These are phyloP conservation scores for Scaptomyza reducta DNA, from an alignment of 2,888 invertebrate species.

Conservation along the genomic window DNA sequence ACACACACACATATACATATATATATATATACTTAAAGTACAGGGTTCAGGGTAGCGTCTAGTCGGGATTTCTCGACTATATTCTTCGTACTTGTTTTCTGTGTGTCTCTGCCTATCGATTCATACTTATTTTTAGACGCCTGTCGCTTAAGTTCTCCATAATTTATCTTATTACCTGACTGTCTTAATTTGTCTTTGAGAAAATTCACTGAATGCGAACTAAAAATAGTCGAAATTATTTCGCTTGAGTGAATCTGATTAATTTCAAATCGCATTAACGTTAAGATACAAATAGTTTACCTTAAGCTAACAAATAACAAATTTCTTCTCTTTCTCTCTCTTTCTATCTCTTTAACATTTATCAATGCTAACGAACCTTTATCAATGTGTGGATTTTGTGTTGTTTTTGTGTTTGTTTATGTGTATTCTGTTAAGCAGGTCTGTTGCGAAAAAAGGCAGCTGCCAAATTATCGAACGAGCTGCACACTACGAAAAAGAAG, in stretches of 20 bases:
- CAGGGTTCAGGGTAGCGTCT: no score
- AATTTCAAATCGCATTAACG: not conserved
- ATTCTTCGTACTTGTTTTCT: no score
- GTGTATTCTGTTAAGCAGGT: conserved; percentile 67
- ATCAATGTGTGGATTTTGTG: conserved; percentile 28
- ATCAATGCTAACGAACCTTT: conserved; percentile 46
- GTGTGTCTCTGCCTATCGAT: not conserved
- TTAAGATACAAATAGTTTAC: not conserved
- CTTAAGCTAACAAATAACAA: conserved; percentile 10
- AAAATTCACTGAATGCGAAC: conserved; percentile 14
- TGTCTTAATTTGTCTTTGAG: no score
- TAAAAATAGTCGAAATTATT: conserved; percentile 3
- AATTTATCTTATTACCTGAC: not conserved
- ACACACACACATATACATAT: no score
- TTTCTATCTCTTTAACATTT: conserved; percentile 15
- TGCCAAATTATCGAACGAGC: conserved; percentile 48
- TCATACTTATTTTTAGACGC: conserved; percentile 35
- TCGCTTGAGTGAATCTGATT: conserved; percentile 3
- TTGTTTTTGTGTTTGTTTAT: conserved; percentile 1
- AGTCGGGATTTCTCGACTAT: no score
- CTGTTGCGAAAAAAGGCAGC: conserved; percentile 83
- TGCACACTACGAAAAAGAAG: conserved; percentile 10
- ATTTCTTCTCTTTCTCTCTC: not conserved
- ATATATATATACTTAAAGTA: no score
- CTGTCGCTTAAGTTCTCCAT: conserved; percentile 2